Conservation (phyloP, 2,113 vertebrate species). For the Prietella phreatophila region DNA sequence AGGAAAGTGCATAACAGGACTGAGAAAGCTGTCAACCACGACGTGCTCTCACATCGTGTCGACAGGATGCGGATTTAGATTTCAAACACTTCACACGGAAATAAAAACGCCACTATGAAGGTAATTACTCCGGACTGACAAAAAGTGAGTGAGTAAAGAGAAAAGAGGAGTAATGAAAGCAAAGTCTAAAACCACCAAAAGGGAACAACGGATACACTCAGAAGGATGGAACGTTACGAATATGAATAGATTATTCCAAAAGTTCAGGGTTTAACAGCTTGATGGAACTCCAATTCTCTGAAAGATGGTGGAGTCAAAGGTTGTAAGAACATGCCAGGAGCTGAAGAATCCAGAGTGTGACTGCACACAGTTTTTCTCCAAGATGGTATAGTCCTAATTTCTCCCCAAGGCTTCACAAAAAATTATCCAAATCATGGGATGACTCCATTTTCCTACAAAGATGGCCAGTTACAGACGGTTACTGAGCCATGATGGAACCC, state of each 20-base stretch:
- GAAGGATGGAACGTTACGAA: background rate
- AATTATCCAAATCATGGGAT: background rate
- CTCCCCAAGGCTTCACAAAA: background rate
- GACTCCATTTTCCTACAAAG: background rate
- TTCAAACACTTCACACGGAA: constrained; percentile 42
- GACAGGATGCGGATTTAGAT: constrained; percentile 34
- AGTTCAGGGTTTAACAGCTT: background rate
- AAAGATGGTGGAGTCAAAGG: background rate
- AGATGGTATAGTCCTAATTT: background rate
- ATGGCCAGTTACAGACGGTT: background rate
- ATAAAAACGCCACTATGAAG: constrained; percentile 31
- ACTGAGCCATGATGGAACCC: background rate
- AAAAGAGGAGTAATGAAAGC: background rate
- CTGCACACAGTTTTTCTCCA: background rate
- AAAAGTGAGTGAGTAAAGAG: background rate
- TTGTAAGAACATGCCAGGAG: background rate
- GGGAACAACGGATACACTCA: background rate
- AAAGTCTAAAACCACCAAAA: background rate
- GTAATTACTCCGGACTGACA: constrained; percentile 43
- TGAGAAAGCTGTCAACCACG: constrained; percentile 34
- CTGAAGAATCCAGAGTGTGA: background rate
- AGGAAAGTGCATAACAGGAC: constrained; percentile 43
- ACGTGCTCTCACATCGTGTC: constrained; percentile 11
- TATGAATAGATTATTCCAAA: background rate
- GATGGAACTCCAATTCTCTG: background rate